Conservation (phyloP, 2,113 vertebrate genomes). For the Origma solitaria region DNA sequence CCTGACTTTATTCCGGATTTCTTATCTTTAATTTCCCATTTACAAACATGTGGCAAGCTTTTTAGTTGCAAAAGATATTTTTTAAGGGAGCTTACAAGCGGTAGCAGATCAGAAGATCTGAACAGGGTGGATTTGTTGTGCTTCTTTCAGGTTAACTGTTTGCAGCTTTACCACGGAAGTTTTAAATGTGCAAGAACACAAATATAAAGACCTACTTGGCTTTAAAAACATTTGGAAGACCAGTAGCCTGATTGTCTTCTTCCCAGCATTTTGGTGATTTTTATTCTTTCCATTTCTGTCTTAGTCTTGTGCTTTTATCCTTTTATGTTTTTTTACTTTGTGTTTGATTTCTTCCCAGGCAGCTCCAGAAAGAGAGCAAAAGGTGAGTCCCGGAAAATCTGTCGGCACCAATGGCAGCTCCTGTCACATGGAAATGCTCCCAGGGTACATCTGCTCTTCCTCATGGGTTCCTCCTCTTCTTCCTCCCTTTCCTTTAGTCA, state of each 20-base stretch:
- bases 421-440: background rate
- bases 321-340: background rate
- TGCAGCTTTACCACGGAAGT: background rate
- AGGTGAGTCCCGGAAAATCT: background rate
- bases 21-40: conserved; percentile 12
- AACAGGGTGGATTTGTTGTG: background rate
- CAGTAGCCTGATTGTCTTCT: background rate
- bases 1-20: background rate
- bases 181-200: background rate
- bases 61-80: background rate
- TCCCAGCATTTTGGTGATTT: background rate
- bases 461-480: background rate
- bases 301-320: background rate
- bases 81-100: background rate
- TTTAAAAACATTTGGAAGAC: background rate
- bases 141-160: background rate
- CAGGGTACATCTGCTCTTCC: background rate
- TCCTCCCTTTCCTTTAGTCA: background rate
- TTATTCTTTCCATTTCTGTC: background rate
- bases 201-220: background rate
- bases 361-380: accelerated
- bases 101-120: background rate
- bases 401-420: accelerated
- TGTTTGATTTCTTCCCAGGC: background rate
- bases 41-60: conserved; percentile 6